Evolutionary conservation across 2,113 vertebrate species (phyloP).

Genomic region (Ranitomeya imitator): DNA sequence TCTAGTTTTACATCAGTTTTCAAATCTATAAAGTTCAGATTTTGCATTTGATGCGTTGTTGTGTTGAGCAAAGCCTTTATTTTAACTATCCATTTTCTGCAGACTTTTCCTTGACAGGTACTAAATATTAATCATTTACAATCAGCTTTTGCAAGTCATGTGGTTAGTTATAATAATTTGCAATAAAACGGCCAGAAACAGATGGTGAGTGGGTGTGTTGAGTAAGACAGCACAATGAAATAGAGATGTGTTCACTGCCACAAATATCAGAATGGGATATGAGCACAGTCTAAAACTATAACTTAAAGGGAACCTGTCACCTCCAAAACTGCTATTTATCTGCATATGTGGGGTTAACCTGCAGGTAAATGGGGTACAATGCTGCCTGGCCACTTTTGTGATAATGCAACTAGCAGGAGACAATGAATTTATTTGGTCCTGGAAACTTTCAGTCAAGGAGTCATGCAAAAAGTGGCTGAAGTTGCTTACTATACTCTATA

Average conservation of each 20-base stretch:
- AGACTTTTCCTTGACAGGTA: constrained; percentile 36
- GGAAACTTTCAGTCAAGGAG: too few relatives aligned
- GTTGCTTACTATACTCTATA: too few relatives aligned
- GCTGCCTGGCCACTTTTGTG: too few relatives aligned
- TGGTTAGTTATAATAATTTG: constrained; percentile 41
- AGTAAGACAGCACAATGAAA: constrained; percentile 62
- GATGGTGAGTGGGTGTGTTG: constrained; percentile 64
- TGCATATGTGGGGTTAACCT: too few relatives aligned
- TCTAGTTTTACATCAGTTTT: not conserved
- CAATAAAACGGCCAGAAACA: constrained; percentile 63
- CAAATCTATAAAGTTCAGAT: not conserved
- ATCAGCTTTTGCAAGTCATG: constrained; percentile 33
- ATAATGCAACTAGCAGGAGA: too few relatives aligned
- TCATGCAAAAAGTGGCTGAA: too few relatives aligned
- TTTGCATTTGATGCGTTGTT: not conserved
- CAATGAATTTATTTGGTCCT: too few relatives aligned
- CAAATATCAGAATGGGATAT: not conserved
- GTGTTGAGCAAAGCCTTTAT: not conserved
- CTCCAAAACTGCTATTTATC: too few relatives aligned
- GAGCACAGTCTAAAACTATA: not conserved
- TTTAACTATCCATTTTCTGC: constrained; percentile 3
- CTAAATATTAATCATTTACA: constrained; percentile 50
- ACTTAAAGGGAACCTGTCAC: not conserved
- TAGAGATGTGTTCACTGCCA: not conserved
- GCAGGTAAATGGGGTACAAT: too few relatives aligned